phyloP scores from a whole-genome alignment of 64 coral and sea anemone species.

The Stylophora pistillata region DNA sequence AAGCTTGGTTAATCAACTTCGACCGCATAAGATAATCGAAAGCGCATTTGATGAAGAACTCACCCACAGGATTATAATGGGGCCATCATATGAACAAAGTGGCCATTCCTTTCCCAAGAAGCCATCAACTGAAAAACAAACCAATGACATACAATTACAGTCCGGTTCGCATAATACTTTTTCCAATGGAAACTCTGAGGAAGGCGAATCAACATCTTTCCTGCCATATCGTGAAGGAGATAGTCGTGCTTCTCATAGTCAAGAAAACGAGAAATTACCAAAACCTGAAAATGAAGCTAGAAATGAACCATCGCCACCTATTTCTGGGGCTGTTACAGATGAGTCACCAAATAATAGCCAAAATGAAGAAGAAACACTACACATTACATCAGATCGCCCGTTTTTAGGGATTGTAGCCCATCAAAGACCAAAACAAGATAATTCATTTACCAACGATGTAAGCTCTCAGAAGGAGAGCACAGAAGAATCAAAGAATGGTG shows the following conservation, averaged over 20 bases:
- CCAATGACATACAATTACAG: neutral
- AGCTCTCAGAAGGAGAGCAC: neutral
- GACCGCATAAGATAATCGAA: conserved; percentile 36
- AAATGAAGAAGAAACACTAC: neutral
- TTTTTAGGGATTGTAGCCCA: neutral
- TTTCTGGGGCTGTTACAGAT: neutral
- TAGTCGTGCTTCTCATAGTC: neutral
- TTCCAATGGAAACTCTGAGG: neutral
- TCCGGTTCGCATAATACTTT: neutral
- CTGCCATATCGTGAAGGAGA: neutral
- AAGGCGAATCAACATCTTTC: neutral
- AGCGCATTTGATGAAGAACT: conserved; percentile 31
- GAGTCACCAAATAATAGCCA: neutral
- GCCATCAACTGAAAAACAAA: neutral
- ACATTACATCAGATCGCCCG: neutral
- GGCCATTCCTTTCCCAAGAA: neutral
- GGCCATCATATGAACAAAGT: neutral
- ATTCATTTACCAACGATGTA: neutral
- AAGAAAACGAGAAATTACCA: neutral
- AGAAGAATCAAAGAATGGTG: neutral
- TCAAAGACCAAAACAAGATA: neutral
- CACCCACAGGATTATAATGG: neutral
- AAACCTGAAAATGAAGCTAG: neutral
- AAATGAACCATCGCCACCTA: neutral
- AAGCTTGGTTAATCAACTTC: neutral